These are phyloP conservation scores for Bos indicus DNA, from an alignment of 2,113 vertebrate genomes.

Conservation along the genomic window DNA sequence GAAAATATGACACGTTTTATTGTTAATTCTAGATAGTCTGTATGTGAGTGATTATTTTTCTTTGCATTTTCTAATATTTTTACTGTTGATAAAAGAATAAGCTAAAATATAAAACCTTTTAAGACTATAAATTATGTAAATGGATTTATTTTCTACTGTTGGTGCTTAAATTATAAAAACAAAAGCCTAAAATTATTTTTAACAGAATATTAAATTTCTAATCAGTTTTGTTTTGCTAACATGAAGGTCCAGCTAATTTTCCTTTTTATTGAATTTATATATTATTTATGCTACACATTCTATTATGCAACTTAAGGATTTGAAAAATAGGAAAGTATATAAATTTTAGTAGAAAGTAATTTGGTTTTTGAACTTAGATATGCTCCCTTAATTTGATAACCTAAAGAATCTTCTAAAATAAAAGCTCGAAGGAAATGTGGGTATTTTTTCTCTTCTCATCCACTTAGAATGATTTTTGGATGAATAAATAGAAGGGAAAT, in stretches of 20 bases:
- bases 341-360: neutral
- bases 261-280: neutral
- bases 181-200: neutral
- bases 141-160: neutral
- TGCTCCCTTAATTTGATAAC: neutral
- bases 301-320: neutral
- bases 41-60: neutral
- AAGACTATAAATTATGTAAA: neutral
- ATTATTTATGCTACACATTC: neutral
- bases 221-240: neutral
- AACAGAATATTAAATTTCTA: neutral
- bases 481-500: neutral
- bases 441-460: neutral
- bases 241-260: neutral
- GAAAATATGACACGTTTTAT: neutral
- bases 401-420: neutral
- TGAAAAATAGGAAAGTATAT: neutral
- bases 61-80: neutral
- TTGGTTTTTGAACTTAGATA: neutral
- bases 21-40: neutral
- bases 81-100: neutral
- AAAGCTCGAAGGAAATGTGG: neutral
- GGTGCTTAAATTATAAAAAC: neutral
- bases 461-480: neutral
- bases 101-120: neutral